Evolutionary conservation across 2,888 invertebrate species (phyloP), one percentile per base, ranked within the genome.

Genomic region (Hypselothyrea guttata): DNA sequence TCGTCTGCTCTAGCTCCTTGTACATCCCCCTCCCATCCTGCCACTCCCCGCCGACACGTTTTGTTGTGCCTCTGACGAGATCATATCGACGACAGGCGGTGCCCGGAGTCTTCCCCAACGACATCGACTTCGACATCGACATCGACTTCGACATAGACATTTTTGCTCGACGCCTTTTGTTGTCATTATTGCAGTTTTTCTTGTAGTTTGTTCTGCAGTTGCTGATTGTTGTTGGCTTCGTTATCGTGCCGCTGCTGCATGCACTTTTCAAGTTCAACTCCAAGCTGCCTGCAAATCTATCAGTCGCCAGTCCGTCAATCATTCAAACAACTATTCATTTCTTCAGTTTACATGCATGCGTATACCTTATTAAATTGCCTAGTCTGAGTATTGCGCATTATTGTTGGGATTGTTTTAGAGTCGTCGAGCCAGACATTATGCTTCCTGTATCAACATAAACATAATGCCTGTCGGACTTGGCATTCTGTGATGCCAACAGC

Each of bases 221-320:
- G 11, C 13, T 27, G 7, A 11, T 11, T 28, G 1, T 27, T 8
- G 18, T 48, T 40, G 51, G n/a, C n/a, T n/a, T 48, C 60, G 56
- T 56, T 62, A 42, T 49, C 42, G 45, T 67, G 37, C 42, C 37
- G 47, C 54, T 48, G 64, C 63, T 62, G 64, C 56, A 45, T 71
- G 76, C 75, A 75, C 68, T 67, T 85, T 81, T 85, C 81, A 85
- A 81, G 81, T 81, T 78, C 78, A 83, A 85, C 73, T 71, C 68
- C 66, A 61, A 61, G 58, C 59, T 47, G 13, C 49, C 42, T 59
- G 78, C 75, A 73, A 75, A 83, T 81, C 85, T 83, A 85, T 85
- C 85, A 78, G 55, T 38, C 51, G 49, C 34, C 65, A 56, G 30
- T 41, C 45, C 28, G 38, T 30, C 44, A 44, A 15, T 18, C 34